Base-by-base conservation (phyloP, 2,888 invertebrate species). In the Melipona bicolor region DNA sequence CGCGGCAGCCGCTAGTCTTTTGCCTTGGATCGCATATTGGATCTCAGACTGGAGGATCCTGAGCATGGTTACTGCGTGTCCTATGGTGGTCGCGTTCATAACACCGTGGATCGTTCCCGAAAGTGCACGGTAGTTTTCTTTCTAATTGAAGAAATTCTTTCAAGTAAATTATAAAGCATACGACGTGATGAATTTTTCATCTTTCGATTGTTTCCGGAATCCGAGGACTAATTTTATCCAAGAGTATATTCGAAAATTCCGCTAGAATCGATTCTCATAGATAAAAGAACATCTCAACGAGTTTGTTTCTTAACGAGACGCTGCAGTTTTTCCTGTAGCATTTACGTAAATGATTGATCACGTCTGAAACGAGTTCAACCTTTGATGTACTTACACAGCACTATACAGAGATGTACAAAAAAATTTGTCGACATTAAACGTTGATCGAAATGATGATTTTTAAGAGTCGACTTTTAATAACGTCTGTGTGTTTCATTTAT, bases 11-110 rank as follows among this genome's bases (percentile, higher is more conserved):
- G 96, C 98, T 0, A 97, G 97, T 27, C 93, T 97, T 6, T 93
- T 98, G 74, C 98, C 98, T 0, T 98, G 98, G 98, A 96, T 98
- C 64, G 98, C 98, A 0, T 96, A 97, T 86, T 97, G 96, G 95
- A 95, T 98, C 21, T 96, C 96, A 2, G 96, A 98, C 92, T 98
- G 98, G 98, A 96, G 97, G 90, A 95, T 96, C 74, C 96, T 98
- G 84, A 96, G 97, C 17, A 95, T 98, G 73, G 96, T 96, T 0
- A 98, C 97, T 52, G 97, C 98, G 24, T 95, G 96, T 0, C 98
- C 98, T 0, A 95, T 98, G 86, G 94, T 96, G 0, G 94, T 97
- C 52, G 97, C 97, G 0, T 95, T 97, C 32, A 94, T 97, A 0
- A 97, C 97, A 0, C 98, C 98, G 0, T 97, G 97, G 96, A 92